Evolutionary conservation across 2,797 vertebrate species (phyloP).

Genomic region (Cyclopterus lumpus): DNA sequence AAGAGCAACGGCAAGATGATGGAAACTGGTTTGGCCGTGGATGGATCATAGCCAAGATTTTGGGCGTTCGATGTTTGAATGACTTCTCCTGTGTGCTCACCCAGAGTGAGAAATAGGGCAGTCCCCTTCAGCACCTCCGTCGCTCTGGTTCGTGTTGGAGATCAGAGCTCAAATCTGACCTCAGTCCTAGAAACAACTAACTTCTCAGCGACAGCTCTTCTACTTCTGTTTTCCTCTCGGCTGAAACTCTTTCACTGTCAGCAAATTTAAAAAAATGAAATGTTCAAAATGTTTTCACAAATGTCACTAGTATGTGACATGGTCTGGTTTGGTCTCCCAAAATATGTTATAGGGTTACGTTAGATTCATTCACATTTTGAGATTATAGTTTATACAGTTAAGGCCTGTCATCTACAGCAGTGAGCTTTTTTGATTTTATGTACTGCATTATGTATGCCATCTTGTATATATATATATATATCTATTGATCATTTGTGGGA

Average conservation of each 20-base stretch:
- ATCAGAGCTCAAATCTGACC: constrained; percentile 22
- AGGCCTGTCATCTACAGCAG: neutral
- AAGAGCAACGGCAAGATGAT: constrained; percentile 16
- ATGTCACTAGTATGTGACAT: neutral
- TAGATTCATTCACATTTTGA: constrained; percentile 6
- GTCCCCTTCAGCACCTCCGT: neutral
- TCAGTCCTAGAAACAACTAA: constrained; percentile 8
- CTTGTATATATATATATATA: constrained; percentile 75
- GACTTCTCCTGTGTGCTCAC: neutral
- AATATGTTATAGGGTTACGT: neutral
- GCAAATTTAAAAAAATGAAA: neutral
- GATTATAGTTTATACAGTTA: constrained; percentile 15
- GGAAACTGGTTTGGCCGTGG: constrained; percentile 11
- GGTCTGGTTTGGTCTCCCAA: neutral
- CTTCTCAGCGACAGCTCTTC: neutral
- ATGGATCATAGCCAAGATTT: constrained; percentile 18
- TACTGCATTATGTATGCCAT: constrained; percentile 62
- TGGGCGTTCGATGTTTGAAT: constrained; percentile 1
- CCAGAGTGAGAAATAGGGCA: neutral
- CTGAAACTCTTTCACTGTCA: neutral
- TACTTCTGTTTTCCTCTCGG: neutral
- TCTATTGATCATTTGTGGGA: constrained; percentile 32
- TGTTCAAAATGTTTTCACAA: neutral
- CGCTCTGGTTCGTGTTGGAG: neutral
- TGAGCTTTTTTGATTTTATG: constrained; percentile 29